Conservation (phyloP, 1,140 invertebrate genomes). For the Mya arenaria region DNA sequence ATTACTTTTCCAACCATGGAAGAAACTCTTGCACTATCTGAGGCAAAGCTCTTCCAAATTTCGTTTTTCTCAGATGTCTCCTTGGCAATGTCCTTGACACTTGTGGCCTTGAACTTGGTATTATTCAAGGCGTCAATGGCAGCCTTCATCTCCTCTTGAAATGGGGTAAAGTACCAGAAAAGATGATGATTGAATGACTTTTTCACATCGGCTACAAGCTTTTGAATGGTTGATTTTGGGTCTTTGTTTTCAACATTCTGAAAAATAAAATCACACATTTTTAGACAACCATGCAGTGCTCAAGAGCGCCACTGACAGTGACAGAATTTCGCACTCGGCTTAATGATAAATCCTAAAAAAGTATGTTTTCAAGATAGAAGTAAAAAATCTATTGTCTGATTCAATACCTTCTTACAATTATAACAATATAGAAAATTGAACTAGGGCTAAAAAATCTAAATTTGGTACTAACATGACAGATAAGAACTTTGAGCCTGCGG, state of each 20-base stretch:
- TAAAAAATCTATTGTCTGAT: too few relatives aligned
- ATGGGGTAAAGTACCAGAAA: conserved; percentile 32
- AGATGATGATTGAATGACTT: conserved; percentile 5
- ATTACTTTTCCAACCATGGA: neutral
- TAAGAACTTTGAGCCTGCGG: too few relatives aligned
- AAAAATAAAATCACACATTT: neutral
- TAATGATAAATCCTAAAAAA: too few relatives aligned
- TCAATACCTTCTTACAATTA: too few relatives aligned
- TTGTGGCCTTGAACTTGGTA: neutral
- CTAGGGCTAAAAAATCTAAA: too few relatives aligned
- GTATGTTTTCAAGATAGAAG: too few relatives aligned
- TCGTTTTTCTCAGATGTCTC: neutral
- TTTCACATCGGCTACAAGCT: neutral
- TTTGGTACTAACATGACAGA: too few relatives aligned
- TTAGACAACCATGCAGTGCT: too few relatives aligned
- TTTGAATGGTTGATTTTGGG: neutral
- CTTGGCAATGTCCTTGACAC: neutral
- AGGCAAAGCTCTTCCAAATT: neutral
- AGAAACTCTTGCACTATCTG: neutral
- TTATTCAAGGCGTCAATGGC: neutral
- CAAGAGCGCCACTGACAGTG: too few relatives aligned
- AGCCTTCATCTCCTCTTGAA: conserved; percentile 5
- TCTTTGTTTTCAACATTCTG: conserved; percentile 25
- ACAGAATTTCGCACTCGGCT: too few relatives aligned
- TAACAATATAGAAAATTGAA: too few relatives aligned